Base-by-base conservation (phyloP, 2,113 vertebrate species). In the Raphicerus campestris region DNA sequence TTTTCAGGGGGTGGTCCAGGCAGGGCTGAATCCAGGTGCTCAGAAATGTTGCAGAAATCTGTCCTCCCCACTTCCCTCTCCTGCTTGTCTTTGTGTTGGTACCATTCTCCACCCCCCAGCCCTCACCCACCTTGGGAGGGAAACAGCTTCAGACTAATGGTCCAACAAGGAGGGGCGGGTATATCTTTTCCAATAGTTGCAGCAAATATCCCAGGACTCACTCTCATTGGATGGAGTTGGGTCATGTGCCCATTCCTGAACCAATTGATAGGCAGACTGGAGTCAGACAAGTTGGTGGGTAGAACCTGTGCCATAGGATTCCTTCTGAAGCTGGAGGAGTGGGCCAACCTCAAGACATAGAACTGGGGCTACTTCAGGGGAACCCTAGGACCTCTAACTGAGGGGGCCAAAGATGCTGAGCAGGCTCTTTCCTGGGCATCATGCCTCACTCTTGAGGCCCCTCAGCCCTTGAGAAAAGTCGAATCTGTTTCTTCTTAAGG, bases 361-460 rank as follows among this genome's bases (percentile, higher is more conserved):
- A 16, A 19, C 13, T 10, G 49, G 26, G 17, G 8, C 10, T 26
- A 24, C 45, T 26, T 13, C 7, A 1, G 28, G 2, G n/a, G 30
- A 82, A 8, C 19, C 55, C 30, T 3, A 15, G 53, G 9, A 22
- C 10, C 51, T 30, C 63, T 4, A 22, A 5, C 13, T 4, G 16
- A 51, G 30, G 16, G 24, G 7, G 22, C 0, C 0, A 10, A 26
- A 45, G 55, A 45, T 0, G 2, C 55, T 0, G 32, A 60, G 60
- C 70, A 63, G 80, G 39, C 66, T 7, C 2, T 53, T 2, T 63
- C 10, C 42, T 13, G 39, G 51, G 60, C 47, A 87, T 60, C 1
- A 0, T 10, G 42, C 32, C 53, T 35, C 39, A 11, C 70, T 47
- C 53, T 7, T 10, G 11, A 20, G 60, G 49, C 22, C 51, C 70